Base-by-base conservation (phyloP, 2,888 invertebrate species). In the Ptilodon capucinus region DNA sequence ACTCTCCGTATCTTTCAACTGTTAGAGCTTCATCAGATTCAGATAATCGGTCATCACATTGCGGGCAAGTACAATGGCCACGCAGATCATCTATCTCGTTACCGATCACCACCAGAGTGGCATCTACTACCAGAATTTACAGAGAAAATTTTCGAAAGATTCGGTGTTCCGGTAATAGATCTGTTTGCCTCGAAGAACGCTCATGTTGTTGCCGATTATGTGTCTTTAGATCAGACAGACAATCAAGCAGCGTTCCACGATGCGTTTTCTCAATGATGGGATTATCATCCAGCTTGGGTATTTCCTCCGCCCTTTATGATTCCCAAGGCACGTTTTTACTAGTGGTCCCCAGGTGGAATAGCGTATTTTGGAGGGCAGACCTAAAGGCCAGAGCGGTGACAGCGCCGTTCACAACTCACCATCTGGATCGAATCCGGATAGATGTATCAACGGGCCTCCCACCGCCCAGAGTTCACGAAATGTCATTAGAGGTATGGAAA, bases 291-390 rank as follows among this genome's bases (percentile, higher is more conserved):
- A 8, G 58, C 47, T 0, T 63, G 60, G 57, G n/a, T 61, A 4
- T 63, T 66, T 16, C 60, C 60, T 8, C 59, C 62, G 7, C 57
- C 62, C 7, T 57, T 0, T 28, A 52, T 21, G 0, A 35, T 35
- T 7, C 9, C 3, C 17, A 35, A 35, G 17, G 35, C 8, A 32
- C 18, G 1, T 58, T 43, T 35, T 34, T 59, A 1, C 2, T 57
- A 7, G 45, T 59, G 8, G 51, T 39, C 9, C 57, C 56, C 3
- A 21, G 45, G 0, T 61, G 57, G 60, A 46, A 57, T 13, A 44
- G 30, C 7, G 56, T 53, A 8, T 61, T 52, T 34, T 56, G 54
- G 57, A 34, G 48, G n/a, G 18, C 52, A n/a, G 61, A 58, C 21
- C 41, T 61, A 17, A 50, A 47, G 40, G 9, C 0, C 4, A 32